Evolutionary conservation across 2,113 vertebrate species (phyloP), one percentile per base, ranked within the genome.

Genomic region (Anser brachyrhynchus): DNA sequence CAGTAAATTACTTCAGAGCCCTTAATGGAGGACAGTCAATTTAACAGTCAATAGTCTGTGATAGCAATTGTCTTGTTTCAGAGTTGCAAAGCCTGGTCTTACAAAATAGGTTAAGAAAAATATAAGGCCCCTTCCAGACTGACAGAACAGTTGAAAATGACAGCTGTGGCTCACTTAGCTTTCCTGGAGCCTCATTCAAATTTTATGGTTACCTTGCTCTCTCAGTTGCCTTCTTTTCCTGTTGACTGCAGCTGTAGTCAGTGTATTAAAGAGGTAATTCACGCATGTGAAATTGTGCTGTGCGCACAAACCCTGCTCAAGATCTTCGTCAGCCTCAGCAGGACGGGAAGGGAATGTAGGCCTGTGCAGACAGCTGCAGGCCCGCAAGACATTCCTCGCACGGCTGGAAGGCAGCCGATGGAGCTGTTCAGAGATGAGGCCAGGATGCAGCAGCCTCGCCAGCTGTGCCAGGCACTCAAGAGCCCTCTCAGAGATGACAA

Each of bases 361-460:
- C 39, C 10, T n/a, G 2, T n/a, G 35, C 10, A 66, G 43, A 16
- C 13, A 73, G 26, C 17, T 61, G 13, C 33, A 61, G 18, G 11
- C 28, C 28, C 13, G 31, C 26, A 73, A 19, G 28, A 37, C 37
- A 11, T 39, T 37, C 13, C 5, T 29, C 25, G 9, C 11, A 39
- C 5, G 9, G 37, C 37, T 12, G 26, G 35, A 64, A 10, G 15
- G 37, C 25, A 70, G 14, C 22, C 1, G 0, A 15, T 5, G 44
- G 52, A 3, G 26, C 19, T 0, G 0, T 46, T 57, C 22, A 15
- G 31, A 64, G 12, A 33, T 0, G 0, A 23, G 28, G 10, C 2
- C 52, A 37, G 64, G 39, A 4, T 26, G 10, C 18, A 31, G 16
- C 25, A 65, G 10, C 13, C 22, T 52, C 37, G 11, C 35, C 15